phyloP scores from a whole-genome alignment of 2,797 vertebrate species.

The Microctenopoma stevenorrisi region DNA sequence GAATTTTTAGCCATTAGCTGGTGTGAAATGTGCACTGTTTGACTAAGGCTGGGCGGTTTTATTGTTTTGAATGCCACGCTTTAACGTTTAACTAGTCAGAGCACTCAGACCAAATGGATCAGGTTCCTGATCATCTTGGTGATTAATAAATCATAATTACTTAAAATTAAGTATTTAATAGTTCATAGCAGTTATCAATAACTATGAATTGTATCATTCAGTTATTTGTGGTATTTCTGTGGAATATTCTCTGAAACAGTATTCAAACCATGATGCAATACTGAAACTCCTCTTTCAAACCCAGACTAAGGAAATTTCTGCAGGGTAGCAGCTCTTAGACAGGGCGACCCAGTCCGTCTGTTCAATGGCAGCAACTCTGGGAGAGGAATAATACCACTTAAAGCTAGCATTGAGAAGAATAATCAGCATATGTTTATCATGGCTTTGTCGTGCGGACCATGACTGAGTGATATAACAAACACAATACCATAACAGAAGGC shows the following conservation, averaged over 20 bases:
- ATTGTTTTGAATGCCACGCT: slow-evolving; percentile 37
- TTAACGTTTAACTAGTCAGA: slow-evolving; percentile 30
- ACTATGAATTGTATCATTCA: not conserved
- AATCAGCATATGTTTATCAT: not conserved
- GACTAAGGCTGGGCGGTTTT: slow-evolving; percentile 53
- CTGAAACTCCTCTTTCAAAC: slow-evolving; percentile 29
- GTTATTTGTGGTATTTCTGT: not conserved
- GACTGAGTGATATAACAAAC: not conserved
- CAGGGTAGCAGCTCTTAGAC: slow-evolving; percentile 38
- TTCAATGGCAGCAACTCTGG: slow-evolving; percentile 10
- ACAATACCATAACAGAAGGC: not conserved
- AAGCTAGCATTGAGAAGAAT: slow-evolving; percentile 19
- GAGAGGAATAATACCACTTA: slow-evolving; percentile 33
- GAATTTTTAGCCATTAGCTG: slow-evolving; percentile 84
- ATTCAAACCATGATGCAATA: slow-evolving; percentile 17
- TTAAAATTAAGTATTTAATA: not conserved
- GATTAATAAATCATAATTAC: not conserved
- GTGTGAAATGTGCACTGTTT: slow-evolving; percentile 57
- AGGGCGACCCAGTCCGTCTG: slow-evolving; percentile 31
- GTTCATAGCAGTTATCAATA: not conserved
- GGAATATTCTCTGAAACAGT: slow-evolving; percentile 6
- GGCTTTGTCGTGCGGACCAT: not conserved
- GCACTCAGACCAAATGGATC: slow-evolving; percentile 17
- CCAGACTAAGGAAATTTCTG: slow-evolving; percentile 39
- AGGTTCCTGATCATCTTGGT: not conserved